Conservation (phyloP, 2,888 invertebrate genomes). For the Perdita meconis region DNA sequence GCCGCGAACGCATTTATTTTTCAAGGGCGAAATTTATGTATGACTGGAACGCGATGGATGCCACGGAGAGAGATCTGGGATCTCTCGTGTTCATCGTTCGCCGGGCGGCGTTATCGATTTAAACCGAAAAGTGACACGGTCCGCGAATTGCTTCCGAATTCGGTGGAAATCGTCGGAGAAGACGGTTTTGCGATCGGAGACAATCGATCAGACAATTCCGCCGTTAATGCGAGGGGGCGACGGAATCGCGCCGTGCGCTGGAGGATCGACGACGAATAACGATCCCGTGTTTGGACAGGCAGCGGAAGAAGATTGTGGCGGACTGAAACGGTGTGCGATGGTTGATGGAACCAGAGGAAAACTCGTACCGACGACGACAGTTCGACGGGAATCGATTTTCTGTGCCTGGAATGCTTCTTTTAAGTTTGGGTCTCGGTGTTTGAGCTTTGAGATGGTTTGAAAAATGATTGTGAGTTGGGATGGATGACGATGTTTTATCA, state of each 20-base stretch:
- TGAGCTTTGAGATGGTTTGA: no score
- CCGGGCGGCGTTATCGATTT: constrained; percentile 63
- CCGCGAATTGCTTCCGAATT: constrained; percentile 59
- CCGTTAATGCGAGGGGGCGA: no score
- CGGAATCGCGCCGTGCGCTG: no score
- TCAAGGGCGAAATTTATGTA: constrained; percentile 71
- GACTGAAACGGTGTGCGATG: not conserved
- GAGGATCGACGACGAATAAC: constrained; percentile 12
- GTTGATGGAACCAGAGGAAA: not conserved
- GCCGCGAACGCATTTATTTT: constrained; percentile 66
- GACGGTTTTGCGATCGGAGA: constrained; percentile 23
- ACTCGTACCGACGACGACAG: no score
- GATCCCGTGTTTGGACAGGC: constrained; percentile 9
- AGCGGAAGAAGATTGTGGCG: constrained; percentile 3
- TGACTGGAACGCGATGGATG: constrained; percentile 65
- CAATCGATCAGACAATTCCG: constrained; percentile 13
- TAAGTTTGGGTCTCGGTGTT: no score
- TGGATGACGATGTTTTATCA: no score
- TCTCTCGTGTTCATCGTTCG: constrained; percentile 60
- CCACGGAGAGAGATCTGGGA: constrained; percentile 55
- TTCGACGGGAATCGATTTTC: no score
- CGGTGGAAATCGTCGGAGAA: constrained; percentile 41
- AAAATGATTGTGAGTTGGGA: no score
- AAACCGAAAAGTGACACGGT: constrained; percentile 54
- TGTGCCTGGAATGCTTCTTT: no score